Evolutionary conservation across 2,888 invertebrate species (phyloP).

Genomic region (Caenorhabditis sp.): DNA sequence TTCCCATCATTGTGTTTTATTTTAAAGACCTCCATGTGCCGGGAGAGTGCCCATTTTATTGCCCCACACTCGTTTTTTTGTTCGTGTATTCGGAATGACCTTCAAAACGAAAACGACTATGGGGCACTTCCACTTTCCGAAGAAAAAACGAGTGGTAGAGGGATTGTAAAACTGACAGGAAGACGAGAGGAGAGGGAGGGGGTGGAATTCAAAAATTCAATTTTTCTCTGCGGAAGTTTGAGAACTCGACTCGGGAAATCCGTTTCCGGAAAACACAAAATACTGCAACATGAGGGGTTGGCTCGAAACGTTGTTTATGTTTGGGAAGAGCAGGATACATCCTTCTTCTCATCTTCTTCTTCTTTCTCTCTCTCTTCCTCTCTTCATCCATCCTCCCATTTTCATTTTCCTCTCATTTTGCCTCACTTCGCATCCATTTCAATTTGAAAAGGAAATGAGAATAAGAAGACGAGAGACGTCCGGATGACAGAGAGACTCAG

Average conservation of each 20-base stretch:
- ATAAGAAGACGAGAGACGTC: constrained; percentile 1
- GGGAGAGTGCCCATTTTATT: constrained; percentile 17
- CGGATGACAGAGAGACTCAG: constrained; percentile 11
- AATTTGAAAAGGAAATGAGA: constrained; percentile 23
- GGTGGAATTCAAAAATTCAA: too few species aligned
- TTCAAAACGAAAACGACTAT: not conserved
- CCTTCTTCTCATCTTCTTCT: too few species aligned
- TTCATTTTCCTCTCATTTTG: constrained; percentile 21
- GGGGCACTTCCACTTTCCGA: constrained; percentile 5
- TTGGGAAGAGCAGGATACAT: not conserved
- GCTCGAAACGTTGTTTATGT: constrained; percentile 7
- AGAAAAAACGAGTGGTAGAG: constrained; percentile 2
- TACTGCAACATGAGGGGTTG: constrained; percentile 2
- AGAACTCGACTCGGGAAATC: not conserved
- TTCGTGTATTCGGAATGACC: constrained; percentile 16
- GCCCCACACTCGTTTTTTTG: constrained; percentile 12
- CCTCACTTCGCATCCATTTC: constrained; percentile 16
- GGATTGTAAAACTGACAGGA: not conserved
- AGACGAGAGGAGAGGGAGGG: not conserved
- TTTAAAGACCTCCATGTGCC: constrained; percentile 14
- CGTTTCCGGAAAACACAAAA: not conserved
- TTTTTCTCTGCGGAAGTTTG: not conserved
- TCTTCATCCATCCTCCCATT: constrained; percentile 19
- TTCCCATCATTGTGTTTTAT: not conserved
- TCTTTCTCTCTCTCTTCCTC: not conserved